Base-by-base conservation (phyloP, 2,888 invertebrate species). In the Palloptera scutellata region DNA sequence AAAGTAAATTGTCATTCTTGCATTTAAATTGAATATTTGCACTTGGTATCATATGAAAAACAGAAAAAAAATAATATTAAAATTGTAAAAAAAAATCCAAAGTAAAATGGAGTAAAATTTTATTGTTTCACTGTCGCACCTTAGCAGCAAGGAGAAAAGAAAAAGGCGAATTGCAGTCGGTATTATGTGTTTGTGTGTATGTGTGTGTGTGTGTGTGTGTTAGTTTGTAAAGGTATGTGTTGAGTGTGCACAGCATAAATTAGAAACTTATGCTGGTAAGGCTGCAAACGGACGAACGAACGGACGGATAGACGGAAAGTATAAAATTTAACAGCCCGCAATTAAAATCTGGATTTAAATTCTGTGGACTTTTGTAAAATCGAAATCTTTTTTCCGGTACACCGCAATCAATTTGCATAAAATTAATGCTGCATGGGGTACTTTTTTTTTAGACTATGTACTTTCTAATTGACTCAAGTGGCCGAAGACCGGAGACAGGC, bases 1-100 rank as follows among this genome's bases (percentile, higher is more conserved):
- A 54, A 54, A 54, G 19, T 17, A 54, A 54, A 12, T 12, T 40
- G 13, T 55, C 12, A 61, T 57, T 55, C 67, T 63, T 67, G 70
- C 65, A 70, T 70, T 67, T 70, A 67, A 70, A 70, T 70, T 67
- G 70, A 70, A 67, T 67, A 67, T 70, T 70, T 67, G 51, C 60
- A 60, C 51, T 65, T 59, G 57, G 12, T 19, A n/a, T 17, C 17
- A 17, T 51, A 41, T 42, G 42, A 30, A 43, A 58, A 45, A 9
- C n/a, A 51, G 6, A 45, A 19, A 42, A 53, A 53, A 62, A 19
- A 12, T 13, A 9, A 51, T 30, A 30, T 20, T 43, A 63, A 19
- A 30, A 40, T 12, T 13, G 40, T 5, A 48, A 51, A 41, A 43
- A 9, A 60, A 19, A 9, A 20, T 6, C 12, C 13, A 61, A 13